These are phyloP conservation scores for Sula dactylatra DNA, from an alignment of 2,113 vertebrate genomes.

Conservation along the genomic window DNA sequence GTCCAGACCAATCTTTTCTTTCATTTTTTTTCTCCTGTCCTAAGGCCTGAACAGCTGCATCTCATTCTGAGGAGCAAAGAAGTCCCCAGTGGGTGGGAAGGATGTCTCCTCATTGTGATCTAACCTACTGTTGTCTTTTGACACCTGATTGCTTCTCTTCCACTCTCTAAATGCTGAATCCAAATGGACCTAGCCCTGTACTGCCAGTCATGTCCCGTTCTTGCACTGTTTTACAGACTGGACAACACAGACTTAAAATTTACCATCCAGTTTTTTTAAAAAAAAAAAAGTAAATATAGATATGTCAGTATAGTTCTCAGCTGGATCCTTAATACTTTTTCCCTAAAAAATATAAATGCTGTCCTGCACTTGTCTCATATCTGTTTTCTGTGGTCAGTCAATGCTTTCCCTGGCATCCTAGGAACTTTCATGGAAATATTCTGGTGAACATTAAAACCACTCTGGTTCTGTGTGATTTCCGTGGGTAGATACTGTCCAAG, in stretches of 20 bases:
- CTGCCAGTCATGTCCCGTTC: not conserved
- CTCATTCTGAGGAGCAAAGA: constrained; percentile 11
- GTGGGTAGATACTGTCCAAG: not conserved
- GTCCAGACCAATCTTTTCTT: constrained; percentile 8
- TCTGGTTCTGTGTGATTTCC: not conserved
- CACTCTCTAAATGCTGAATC: not conserved
- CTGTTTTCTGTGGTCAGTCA: not conserved
- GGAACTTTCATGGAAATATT: not conserved
- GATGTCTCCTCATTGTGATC: not conserved
- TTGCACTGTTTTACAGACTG: not conserved
- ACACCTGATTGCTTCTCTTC: constrained; percentile 4
- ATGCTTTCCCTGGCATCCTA: not conserved
- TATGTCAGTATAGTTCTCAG: not conserved
- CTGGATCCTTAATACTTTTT: not conserved
- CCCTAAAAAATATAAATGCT: not conserved
- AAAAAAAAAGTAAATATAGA: not conserved
- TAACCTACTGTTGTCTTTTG: constrained; percentile 16
- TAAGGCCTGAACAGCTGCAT: constrained; percentile 27
- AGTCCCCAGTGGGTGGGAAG: not conserved
- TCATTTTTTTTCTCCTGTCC: not conserved
- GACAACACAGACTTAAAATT: not conserved
- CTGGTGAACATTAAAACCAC: not conserved
- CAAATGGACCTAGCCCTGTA: not conserved
- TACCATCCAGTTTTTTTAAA: not conserved
- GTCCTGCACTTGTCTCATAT: not conserved